phyloP scores from a whole-genome alignment of 2,797 vertebrate species.

The Anisognathus igniventris region DNA sequence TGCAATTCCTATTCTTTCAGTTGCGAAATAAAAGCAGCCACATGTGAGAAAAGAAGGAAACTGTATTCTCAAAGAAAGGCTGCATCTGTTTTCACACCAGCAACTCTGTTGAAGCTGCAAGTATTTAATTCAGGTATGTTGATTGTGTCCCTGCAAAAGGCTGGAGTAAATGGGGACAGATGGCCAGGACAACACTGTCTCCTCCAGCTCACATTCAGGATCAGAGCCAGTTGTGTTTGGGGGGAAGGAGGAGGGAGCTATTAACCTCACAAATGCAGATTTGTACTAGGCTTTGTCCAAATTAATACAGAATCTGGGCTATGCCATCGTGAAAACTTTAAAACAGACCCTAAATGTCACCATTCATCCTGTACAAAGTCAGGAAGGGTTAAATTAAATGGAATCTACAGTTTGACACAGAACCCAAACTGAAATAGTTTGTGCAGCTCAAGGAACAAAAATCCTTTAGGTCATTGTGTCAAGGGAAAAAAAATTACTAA shows the following conservation, averaged over 20 bases:
- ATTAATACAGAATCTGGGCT: neutral
- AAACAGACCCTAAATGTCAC: neutral
- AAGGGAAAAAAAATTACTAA: neutral
- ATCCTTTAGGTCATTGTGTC: fast-evolving
- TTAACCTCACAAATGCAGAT: neutral
- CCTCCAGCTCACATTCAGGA: neutral
- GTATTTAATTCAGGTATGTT: neutral
- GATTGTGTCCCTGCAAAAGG: neutral
- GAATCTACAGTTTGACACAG: neutral
- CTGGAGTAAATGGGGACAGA: neutral
- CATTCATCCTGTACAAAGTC: fast-evolving
- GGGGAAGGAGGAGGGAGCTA: neutral
- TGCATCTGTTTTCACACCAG: neutral
- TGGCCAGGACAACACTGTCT: neutral
- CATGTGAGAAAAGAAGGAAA: neutral
- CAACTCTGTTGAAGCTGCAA: neutral
- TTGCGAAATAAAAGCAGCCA: neutral
- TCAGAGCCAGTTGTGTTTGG: neutral
- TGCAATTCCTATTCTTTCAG: neutral
- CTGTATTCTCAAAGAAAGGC: neutral
- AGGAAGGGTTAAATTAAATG: neutral
- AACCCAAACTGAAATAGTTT: neutral
- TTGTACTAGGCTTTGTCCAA: neutral
- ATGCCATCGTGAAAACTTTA: neutral
- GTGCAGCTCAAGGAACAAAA: neutral